Evolutionary conservation across 2,113 vertebrate species (phyloP), one percentile per base, ranked within the genome.

Genomic region (Sceloporus undulatus): DNA sequence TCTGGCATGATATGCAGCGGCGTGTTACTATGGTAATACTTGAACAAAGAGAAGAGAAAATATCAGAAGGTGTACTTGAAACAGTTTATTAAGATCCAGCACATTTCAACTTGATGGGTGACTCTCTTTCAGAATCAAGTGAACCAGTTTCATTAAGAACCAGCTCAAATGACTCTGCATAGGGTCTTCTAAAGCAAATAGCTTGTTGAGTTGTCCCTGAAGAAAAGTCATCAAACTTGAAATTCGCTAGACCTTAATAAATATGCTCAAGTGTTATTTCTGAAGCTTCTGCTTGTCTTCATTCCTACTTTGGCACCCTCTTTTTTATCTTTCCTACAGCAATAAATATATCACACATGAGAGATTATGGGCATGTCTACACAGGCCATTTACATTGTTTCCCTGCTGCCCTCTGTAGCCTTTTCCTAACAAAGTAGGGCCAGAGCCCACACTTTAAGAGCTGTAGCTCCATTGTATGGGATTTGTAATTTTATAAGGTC

Each of bases 21-120:
- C 38, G 9, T 82, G 78, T 81, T 87, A 81, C 86, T 87, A 87
- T 81, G 86, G 86, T 87, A 80, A 87, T 87, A 81, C 38, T 59
- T 81, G 25, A 86, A 86, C 42, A 66, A 79, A 79, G 75, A 79
- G 42, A 86, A 86, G 14, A 52, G 40, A n/a, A 68, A 48, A 70
- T 25, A 5, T 70, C 40, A 82, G 70, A 82, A 68, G 62, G 38
- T 82, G 29, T 29, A 52, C 65, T 86, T 76, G 73, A 85, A 85
- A 77, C 56, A 76, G 54, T 85, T 65, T 86, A 79, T 86, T 86
- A 79, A 86, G 85, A 70, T n/a, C 29, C 40, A 54, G 68, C 10
- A 42, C 40, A 27, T 68, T 70, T 79, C 11, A 27, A 21, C 29
- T 68, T 86, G 14, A 79, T n/a, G 42, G 76, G 29, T 78, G 75